Conservation (phyloP, 2,888 invertebrate genomes). For the Ptilodon capucinus region DNA sequence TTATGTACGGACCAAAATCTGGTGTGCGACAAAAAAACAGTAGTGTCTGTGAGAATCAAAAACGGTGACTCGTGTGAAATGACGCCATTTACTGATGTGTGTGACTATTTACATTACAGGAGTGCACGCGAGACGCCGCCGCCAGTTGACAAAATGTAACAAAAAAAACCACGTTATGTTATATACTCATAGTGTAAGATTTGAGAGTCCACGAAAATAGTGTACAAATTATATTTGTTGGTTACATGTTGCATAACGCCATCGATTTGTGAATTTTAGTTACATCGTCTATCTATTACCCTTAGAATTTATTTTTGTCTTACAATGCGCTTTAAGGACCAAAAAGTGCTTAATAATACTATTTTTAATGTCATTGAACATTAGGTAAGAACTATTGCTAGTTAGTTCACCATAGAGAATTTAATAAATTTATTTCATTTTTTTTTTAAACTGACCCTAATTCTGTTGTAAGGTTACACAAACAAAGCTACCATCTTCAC, state of each 20-base stretch:
- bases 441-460: too few relatives aligned
- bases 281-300: too few relatives aligned
- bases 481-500: too few relatives aligned
- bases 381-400: too few relatives aligned
- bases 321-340: too few relatives aligned
- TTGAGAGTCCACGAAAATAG: conserved; percentile 5
- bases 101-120: conserved; percentile 78
- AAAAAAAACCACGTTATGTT: conserved; percentile 36
- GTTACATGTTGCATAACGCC: neutral
- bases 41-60: conserved; percentile 41
- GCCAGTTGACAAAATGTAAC: conserved; percentile 62
- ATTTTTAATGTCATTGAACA: too few relatives aligned
- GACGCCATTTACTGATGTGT: conserved; percentile 56
- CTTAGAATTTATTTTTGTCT: too few relatives aligned
- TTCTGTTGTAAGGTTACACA: too few relatives aligned
- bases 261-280: neutral
- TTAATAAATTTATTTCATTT: too few relatives aligned
- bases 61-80: conserved; percentile 44
- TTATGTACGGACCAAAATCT: conserved; percentile 27
- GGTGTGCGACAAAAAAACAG: conserved; percentile 41
- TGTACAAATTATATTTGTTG: neutral
- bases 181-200: conserved; percentile 36
- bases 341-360: too few relatives aligned
- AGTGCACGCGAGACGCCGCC: conserved; percentile 55
- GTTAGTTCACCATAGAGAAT: too few relatives aligned